Evolutionary conservation across 2,113 vertebrate species (phyloP), one percentile per base, ranked within the genome.

Genomic region (Chrysochloris asiatica): DNA sequence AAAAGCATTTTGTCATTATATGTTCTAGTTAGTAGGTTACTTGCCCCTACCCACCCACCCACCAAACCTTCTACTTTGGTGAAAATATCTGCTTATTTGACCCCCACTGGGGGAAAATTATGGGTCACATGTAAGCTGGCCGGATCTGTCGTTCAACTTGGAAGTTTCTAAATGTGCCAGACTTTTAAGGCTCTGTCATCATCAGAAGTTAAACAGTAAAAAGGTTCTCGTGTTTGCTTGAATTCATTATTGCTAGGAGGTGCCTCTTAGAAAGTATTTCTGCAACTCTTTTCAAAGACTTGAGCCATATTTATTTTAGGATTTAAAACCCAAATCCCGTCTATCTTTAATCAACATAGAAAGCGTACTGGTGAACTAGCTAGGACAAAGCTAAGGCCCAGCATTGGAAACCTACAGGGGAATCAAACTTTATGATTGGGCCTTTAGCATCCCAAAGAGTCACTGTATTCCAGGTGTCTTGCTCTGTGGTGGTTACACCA

Each of bases 101-200:
- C 17, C 72, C n/a, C 13, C 33, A 16, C 12, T 41, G 22, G 3
- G n/a, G 28, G 36, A 76, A 76, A 33, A 45, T 28, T 73, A 28
- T 63, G 21, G 54, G 30, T 84, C 17, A 26, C 80, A 26, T 1
- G 6, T 36, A 21, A 48, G 5, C 24, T 56, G 65, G 19, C 30
- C 33, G 19, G 82, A 67, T 86, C 83, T 92, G 10, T 76, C 52
- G 13, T 22, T 75, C 48, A 22, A 4, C 63, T 47, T 75, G 61
- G n/a, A 52, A 63, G 30, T 75, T 86, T 83, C 77, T 93, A 33
- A 36, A 5, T 78, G 69, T 91, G 86, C 82, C 50, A 48, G 11
- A 65, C 7, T 79, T 52, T 73, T 17, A 88, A 36, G 80, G 47
- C 52, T 81, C 26, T 28, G 2, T 88, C 82, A 94, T 2, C 63